Evolutionary conservation across 2,888 invertebrate species (phyloP), one percentile per base, ranked within the genome.

Genomic region (Sylvicola cinctus): DNA sequence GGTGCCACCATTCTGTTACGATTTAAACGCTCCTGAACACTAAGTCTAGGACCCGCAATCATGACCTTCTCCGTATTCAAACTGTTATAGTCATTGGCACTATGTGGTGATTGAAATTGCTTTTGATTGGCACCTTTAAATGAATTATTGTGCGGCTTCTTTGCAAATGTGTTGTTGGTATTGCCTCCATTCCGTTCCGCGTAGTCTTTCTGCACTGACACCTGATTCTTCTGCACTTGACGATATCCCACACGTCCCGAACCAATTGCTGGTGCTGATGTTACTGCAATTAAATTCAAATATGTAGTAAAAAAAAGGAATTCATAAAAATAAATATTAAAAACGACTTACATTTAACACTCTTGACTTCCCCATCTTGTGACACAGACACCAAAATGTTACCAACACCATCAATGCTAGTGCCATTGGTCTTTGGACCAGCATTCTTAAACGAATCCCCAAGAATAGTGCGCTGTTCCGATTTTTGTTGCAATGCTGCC

Each of bases 201-300:
- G 10, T 7, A n/a, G 14, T 28, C 28, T 13, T 28, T 28, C n/a
- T 13, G n/a, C 10, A 13, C 6, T 13, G 28, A 13, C 14, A 28
- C 28, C 14, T 28, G 12, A 28, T 28, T 13, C n/a, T n/a, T n/a
- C 3, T 27, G 15, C 14, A 40, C 49, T 39, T 58, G 58, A 14
- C 58, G 48, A 29, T 56, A 57, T 11, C 59, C 58, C 13, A 59
- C 59, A 36, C 59, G 46, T 29, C 59, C 59, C 11, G 57, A 54
- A 17, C 59, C 58, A 34, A 52, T 55, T 35, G 53, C 51, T 36
- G 48, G 52, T 12, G 53, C 48, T 15, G 55, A 46, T 37, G 52
- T 55, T 16, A 59, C 59, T 59, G 40, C 14, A 49, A 50, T 8
- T 11, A 26, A 36, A 32, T 32, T 27, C n/a, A 2, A 23, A 16